phyloP scores from a whole-genome alignment of 2,888 invertebrate genomes.

The Chymomyza caudatula region DNA sequence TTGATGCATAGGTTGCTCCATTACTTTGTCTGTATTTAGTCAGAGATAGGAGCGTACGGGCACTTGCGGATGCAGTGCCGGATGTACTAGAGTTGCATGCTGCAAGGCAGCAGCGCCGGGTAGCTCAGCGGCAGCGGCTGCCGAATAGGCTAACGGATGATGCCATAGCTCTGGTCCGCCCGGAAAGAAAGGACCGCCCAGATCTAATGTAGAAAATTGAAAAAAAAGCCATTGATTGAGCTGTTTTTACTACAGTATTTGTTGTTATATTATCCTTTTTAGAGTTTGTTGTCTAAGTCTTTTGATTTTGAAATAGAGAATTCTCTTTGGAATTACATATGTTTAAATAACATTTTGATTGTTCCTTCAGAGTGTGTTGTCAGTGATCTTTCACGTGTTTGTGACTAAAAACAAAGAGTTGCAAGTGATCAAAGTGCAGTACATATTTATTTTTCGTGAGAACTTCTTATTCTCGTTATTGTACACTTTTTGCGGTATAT shows the following conservation, averaged over 20 bases:
- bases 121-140: conserved; percentile 88
- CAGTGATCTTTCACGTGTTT: conserved; percentile 33
- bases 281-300: conserved; percentile 65
- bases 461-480: conserved; percentile 44
- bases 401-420: conserved; percentile 60
- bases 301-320: conserved; percentile 9
- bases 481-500: conserved; percentile 37
- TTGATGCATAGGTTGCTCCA: conserved; percentile 79
- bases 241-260: conserved; percentile 7
- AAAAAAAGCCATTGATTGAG: conserved; percentile 21
- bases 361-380: conserved; percentile 2
- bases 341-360: not conserved
- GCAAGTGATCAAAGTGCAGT: conserved; percentile 64
- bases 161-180: conserved; percentile 96
- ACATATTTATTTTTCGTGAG: conserved; percentile 47
- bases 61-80: conserved; percentile 98
- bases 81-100: conserved; percentile 94
- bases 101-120: conserved; percentile 89
- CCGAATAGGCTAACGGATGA: conserved; percentile 90
- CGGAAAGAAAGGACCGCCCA: conserved; percentile 97
- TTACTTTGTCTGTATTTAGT: conserved; percentile 87
- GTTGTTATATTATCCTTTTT: conserved; percentile 1
- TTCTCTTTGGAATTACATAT: not conserved
- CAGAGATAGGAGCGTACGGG: conserved; percentile 98
- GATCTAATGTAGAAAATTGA: conserved; percentile 81